Conservation (phyloP, 2,797 vertebrate genomes). For the Zonotrichia albicollis region DNA sequence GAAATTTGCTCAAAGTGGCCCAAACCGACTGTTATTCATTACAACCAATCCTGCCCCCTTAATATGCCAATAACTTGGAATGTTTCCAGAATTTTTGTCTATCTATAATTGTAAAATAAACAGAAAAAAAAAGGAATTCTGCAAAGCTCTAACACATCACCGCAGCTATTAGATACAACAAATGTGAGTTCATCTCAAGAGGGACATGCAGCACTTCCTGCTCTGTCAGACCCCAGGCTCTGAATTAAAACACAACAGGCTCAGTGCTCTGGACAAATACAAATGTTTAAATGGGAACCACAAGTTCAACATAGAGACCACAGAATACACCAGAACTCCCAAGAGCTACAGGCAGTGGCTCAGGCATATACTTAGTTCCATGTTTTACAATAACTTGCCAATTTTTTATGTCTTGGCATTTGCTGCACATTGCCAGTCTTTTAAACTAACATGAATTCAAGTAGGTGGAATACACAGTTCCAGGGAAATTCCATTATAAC, state of each 20-base stretch:
- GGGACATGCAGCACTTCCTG: neutral
- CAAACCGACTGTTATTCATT: neutral
- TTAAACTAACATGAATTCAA: neutral
- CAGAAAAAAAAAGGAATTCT: neutral
- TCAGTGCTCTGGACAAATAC: neutral
- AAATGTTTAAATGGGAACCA: neutral
- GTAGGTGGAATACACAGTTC: constrained; percentile 19
- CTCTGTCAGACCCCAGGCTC: neutral
- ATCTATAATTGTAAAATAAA: neutral
- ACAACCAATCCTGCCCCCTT: neutral
- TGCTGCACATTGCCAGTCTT: neutral
- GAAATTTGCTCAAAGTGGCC: neutral
- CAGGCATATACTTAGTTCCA: neutral
- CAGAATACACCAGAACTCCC: neutral
- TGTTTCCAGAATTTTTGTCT: neutral
- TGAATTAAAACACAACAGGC: neutral
- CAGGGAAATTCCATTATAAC: constrained; percentile 39
- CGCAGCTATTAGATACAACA: neutral
- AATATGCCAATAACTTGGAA: neutral
- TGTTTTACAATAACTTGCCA: neutral
- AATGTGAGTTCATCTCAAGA: neutral
- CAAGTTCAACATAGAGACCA: neutral
- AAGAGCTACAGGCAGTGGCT: neutral
- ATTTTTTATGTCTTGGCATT: neutral
- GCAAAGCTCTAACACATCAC: neutral